These are phyloP conservation scores for Euschistus heros DNA, from an alignment of 1,140 invertebrate species.

Conservation along the genomic window DNA sequence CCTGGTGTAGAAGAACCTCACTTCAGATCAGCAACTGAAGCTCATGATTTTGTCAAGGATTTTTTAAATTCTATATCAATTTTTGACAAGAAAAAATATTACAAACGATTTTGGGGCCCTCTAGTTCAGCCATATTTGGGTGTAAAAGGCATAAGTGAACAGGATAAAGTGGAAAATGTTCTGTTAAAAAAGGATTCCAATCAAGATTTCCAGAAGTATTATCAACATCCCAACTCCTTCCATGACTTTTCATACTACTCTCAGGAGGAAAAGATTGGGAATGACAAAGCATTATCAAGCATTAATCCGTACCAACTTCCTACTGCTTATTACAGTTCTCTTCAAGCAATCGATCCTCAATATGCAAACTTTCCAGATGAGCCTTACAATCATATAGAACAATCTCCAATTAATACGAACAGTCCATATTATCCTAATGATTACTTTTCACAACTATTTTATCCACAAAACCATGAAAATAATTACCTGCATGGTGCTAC, in stretches of 20 bases:
- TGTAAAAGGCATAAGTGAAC: not conserved
- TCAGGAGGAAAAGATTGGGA: too few relatives aligned
- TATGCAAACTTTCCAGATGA: too few relatives aligned
- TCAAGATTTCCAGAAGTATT: not conserved
- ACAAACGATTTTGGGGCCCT: constrained; percentile 2
- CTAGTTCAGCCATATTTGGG: not conserved
- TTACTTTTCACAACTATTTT: too few relatives aligned
- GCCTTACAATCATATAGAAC: too few relatives aligned
- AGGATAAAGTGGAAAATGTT: not conserved
- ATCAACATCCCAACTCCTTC: not conserved
- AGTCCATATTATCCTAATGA: too few relatives aligned
- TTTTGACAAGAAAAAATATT: constrained; percentile 5
- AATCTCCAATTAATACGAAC: not conserved
- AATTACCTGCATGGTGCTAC: too few relatives aligned
- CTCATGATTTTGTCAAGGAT: not conserved
- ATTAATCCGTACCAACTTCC: too few relatives aligned
- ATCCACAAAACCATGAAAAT: too few relatives aligned
- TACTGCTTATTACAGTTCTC: too few relatives aligned
- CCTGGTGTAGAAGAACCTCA: not conserved
- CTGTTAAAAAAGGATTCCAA: not conserved
- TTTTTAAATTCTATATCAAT: constrained; percentile 7
- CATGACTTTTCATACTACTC: not conserved
- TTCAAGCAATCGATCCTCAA: too few relatives aligned
- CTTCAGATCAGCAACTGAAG: not conserved
- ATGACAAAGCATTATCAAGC: too few relatives aligned